Percentiles rank a stretch among this genome's conserved stretches.
Conservation (phyloP, 2,113 vertebrate genomes). For the Talpa occidentalis region DNA sequence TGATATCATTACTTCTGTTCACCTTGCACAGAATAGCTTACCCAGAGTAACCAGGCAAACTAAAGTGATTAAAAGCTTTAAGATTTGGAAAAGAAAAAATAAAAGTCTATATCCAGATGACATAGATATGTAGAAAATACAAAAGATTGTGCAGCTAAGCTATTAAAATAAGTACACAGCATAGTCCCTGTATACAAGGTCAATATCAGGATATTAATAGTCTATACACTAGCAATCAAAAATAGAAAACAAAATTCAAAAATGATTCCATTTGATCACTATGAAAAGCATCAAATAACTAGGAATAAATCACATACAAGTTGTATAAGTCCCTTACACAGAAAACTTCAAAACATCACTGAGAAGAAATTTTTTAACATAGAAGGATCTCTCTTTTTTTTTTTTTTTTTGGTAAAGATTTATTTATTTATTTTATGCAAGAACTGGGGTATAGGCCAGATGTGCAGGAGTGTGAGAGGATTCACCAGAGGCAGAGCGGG, state of each 20-base stretch:
- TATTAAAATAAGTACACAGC: background rate
- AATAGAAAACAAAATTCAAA: slow-evolving; percentile 31
- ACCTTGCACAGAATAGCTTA: background rate
- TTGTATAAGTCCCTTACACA: background rate
- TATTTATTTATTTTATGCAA: too few species aligned
- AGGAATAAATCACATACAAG: background rate
- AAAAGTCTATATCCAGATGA: background rate
- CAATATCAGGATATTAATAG: background rate
- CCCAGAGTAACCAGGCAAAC: background rate
- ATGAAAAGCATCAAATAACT: background rate
- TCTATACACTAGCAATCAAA: background rate
- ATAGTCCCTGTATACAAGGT: background rate
- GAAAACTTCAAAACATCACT: background rate
- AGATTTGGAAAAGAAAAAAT: slow-evolving; percentile 23
- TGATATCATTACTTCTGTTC: background rate
- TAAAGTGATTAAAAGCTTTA: background rate
- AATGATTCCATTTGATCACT: background rate
- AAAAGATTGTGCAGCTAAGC: background rate
- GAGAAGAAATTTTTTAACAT: background rate
- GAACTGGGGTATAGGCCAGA: too few species aligned
- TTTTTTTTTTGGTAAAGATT: too few species aligned
- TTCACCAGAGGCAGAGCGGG: too few species aligned
- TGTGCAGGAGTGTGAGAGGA: too few species aligned
- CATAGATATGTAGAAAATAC: background rate
- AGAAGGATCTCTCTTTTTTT: background rate